Evolutionary conservation across 2,888 invertebrate genomes (phyloP).

Genomic region (Chloroclysta siterata): DNA sequence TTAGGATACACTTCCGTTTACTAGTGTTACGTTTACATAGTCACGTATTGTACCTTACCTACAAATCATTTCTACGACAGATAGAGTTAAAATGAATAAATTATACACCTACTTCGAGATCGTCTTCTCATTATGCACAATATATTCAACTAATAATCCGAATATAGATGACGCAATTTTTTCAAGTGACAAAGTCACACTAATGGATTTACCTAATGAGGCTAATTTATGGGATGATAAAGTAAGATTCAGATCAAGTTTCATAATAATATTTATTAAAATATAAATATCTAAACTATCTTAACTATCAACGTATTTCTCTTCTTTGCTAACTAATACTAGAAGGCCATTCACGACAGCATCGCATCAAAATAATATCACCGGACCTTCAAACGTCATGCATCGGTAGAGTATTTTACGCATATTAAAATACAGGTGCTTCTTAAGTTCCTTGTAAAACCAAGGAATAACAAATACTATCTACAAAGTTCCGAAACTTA

Average conservation of each 20-base stretch:
- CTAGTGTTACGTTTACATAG: conserved; percentile 13
- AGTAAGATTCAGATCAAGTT: conserved; percentile 48
- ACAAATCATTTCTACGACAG: conserved; percentile 2
- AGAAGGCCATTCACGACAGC: conserved; percentile 78
- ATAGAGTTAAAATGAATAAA: conserved; percentile 23
- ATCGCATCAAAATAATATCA: conserved; percentile 64
- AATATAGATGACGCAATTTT: conserved; percentile 40
- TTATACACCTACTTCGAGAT: conserved; percentile 23
- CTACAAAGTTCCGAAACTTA: conserved; percentile 74
- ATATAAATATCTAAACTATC: conserved; percentile 62
- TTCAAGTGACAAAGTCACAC: conserved; percentile 28
- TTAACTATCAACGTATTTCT: conserved; percentile 70
- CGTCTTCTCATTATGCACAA: conserved; percentile 29
- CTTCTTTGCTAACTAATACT: conserved; percentile 69
- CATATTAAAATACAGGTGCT: conserved; percentile 52
- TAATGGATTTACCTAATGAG: conserved; percentile 23
- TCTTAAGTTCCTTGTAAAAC: conserved; percentile 81
- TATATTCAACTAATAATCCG: conserved; percentile 33
- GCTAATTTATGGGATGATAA: conserved; percentile 12
- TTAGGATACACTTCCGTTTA: conserved; percentile 11
- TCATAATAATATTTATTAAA: conserved; percentile 66
- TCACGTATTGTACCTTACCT: conserved; percentile 3
- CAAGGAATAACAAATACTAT: conserved; percentile 78
- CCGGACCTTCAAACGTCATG: conserved; percentile 63
- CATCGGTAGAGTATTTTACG: conserved; percentile 50